phyloP scores from a whole-genome alignment of 2,797 vertebrate species.

The Rhinoraja longicauda region DNA sequence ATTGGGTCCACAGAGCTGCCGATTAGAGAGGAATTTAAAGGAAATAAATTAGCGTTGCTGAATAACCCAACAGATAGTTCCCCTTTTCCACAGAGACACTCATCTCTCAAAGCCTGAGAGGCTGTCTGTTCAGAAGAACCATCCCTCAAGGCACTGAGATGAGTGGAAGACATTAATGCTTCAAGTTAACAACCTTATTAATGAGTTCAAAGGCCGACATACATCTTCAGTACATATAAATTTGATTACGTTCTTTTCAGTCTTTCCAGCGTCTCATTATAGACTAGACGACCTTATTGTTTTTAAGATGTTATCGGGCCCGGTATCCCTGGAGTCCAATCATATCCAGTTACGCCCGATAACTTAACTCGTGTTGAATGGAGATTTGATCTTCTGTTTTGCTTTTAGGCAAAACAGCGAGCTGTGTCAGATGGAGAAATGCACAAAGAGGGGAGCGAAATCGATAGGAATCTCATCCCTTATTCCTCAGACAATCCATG shows the following conservation, averaged over 20 bases:
- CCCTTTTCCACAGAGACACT: too few relatives aligned
- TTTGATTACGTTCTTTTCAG: conserved; percentile 8
- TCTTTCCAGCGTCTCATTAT: not conserved
- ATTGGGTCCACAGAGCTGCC: not conserved
- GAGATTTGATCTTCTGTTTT: not conserved
- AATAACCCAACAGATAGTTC: not conserved
- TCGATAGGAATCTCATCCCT: too few relatives aligned
- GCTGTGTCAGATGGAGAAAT: not conserved
- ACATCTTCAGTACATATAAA: not conserved
- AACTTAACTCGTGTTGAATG: not conserved
- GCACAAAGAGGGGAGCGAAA: not conserved
- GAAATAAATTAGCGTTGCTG: not conserved
- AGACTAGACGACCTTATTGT: conserved; percentile 4
- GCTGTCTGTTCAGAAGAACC: not conserved
- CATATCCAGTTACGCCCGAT: not conserved
- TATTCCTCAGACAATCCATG: not conserved
- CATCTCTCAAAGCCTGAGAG: not conserved
- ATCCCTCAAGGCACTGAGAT: not conserved
- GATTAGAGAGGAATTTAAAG: not conserved
- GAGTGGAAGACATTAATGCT: not conserved
- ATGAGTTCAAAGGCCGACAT: not conserved
- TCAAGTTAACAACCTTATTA: not conserved
- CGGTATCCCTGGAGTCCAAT: not conserved
- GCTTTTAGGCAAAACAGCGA: conserved; percentile 14
- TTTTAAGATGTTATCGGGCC: conserved; percentile 5